Evolutionary conservation across 2,113 vertebrate genomes (phyloP).

Genomic region (Embiotoca jacksoni): DNA sequence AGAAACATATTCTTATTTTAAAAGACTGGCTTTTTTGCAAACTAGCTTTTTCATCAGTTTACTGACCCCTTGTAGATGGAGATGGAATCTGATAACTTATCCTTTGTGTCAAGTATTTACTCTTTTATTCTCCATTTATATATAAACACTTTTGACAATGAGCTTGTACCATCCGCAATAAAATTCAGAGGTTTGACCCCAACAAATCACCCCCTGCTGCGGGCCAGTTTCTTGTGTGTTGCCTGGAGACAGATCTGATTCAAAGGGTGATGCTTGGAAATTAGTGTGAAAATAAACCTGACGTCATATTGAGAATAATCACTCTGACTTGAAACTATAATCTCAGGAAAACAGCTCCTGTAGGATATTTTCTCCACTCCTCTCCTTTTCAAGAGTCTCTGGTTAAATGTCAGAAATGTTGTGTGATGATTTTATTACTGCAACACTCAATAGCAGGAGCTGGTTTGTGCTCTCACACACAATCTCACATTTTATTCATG

Average conservation of each 20-base stretch:
- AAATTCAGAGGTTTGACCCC: constrained; percentile 26
- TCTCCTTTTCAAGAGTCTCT: constrained; percentile 34
- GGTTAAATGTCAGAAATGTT: constrained; percentile 72
- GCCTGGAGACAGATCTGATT: constrained; percentile 43
- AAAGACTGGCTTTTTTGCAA: too few relatives aligned
- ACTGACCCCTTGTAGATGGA: too few relatives aligned
- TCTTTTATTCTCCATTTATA: too few relatives aligned
- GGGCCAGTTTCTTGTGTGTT: constrained; percentile 22
- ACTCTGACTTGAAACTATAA: constrained; percentile 48
- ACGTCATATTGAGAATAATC: constrained; percentile 60
- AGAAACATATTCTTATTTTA: too few relatives aligned
- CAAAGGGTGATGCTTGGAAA: constrained; percentile 55
- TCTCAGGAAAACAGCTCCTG: constrained; percentile 46
- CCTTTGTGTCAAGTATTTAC: neutral
- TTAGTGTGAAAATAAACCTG: constrained; percentile 67
- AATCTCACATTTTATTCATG: constrained; percentile 58
- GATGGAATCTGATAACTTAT: neutral
- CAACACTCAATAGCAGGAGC: constrained; percentile 62
- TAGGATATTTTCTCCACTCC: constrained; percentile 41
- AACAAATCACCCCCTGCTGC: constrained; percentile 45
- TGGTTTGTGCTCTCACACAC: constrained; percentile 35
- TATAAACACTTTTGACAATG: too few relatives aligned
- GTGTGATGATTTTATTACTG: constrained; percentile 76
- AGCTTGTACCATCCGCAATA: neutral
- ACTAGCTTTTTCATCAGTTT: too few relatives aligned